Base-by-base conservation (phyloP, 2,113 vertebrate genomes). In the Synchiropus splendidus region DNA sequence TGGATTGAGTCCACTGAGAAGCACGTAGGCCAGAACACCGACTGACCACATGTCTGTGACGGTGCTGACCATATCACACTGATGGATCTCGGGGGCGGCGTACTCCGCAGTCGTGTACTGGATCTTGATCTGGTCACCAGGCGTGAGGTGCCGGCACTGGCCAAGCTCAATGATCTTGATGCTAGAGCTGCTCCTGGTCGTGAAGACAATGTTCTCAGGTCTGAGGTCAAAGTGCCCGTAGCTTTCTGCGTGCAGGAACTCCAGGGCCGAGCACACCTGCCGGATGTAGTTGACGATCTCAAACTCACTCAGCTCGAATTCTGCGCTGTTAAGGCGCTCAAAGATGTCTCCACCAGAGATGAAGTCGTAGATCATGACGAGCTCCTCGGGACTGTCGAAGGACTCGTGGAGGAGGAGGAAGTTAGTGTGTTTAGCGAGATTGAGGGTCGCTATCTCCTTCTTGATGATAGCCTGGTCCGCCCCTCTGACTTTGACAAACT, bases 1-100 rank as follows among this genome's bases (percentile, higher is more conserved):
- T 58, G 94, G 95, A 75, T 99, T 99, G 39, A 91, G 83, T 39
- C 95, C 95, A 61, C 90, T 90, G 40, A 99, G 77, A 13, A 99
- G 89, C 54, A 98, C 85, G 2, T 98, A 99, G 0, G 88, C 81
- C 37, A 99, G 77, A 2, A 88, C 89, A 66, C 95, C 95, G 27
- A 99, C 87, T 11, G 94, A 88, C 95, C 95, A 99, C 95, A 97
- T 99, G 58, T 99, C 95, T 2, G 90, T 98, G 43, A 92, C 90
- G 48, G 88, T 76, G 70, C 88, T 98, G 68, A 99, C 89, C 58
- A 97, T 68, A 53, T 99, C 94, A 64, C 92, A 88, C 36, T 94
- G 93, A 74, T 99, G 95, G 57, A 99, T 89, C 85, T 99, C 95
- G 51, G 94, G 94, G 0, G 90, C 95, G 10, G 88, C 90, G 39